These are phyloP conservation scores for Dolichallabes microphthalmus DNA, from an alignment of 2,113 vertebrate genomes.

Conservation along the genomic window DNA sequence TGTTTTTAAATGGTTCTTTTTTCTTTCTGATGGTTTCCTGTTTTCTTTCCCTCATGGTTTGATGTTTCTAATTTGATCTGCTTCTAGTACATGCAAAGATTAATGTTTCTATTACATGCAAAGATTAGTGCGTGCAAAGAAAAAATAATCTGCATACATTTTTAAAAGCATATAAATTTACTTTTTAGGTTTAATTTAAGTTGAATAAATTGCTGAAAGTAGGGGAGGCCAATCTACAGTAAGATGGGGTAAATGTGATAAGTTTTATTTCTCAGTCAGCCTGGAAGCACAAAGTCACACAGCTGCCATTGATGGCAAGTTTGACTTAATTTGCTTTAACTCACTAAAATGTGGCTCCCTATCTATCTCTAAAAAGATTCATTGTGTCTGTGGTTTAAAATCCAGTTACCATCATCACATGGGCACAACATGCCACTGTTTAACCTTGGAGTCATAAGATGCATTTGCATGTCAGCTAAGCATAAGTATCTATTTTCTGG, in stretches of 20 bases:
- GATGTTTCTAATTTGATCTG: not conserved
- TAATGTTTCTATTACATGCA: not conserved
- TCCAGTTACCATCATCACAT: constrained; percentile 79
- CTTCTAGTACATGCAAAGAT: not conserved
- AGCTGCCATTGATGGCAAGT: constrained; percentile 2
- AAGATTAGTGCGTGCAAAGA: not conserved
- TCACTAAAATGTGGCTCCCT: constrained; percentile 57
- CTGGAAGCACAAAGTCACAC: constrained; percentile 22
- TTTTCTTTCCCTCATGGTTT: not conserved
- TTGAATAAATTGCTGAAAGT: not conserved
- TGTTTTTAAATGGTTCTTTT: not conserved
- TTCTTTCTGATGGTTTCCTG: not conserved
- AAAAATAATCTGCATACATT: not conserved
- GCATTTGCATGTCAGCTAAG: constrained; percentile 57
- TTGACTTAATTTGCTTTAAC: constrained; percentile 54
- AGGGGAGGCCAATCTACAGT: not conserved
- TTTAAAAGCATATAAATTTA: not conserved
- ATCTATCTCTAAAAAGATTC: constrained; percentile 67
- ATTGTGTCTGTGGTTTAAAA: constrained; percentile 71
- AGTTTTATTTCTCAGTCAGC: not conserved
- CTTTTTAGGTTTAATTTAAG: not conserved
- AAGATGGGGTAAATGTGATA: too few species aligned
- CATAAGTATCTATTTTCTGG: constrained; percentile 31
- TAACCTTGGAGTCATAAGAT: constrained; percentile 75
- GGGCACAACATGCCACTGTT: constrained; percentile 74